Conservation (phyloP, 2,113 vertebrate genomes). For the Boulengeromyrus knoepffleri region DNA sequence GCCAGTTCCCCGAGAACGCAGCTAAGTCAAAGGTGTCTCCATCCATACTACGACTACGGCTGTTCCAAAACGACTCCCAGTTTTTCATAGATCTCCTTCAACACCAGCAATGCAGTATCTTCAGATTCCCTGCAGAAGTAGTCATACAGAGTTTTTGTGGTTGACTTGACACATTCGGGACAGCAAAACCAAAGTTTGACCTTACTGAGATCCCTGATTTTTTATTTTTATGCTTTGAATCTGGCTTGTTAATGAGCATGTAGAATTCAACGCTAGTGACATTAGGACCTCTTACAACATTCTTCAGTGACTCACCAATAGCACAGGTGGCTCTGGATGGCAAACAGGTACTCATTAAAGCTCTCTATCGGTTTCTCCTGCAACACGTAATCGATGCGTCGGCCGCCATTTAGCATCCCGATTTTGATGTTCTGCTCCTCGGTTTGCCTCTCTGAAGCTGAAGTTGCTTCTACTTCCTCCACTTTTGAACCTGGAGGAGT, state of each 20-base stretch:
- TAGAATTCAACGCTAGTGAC: not conserved
- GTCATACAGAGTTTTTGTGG: not conserved
- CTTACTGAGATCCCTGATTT: not conserved
- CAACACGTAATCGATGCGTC: slow-evolving; percentile 72
- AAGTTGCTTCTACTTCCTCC: not conserved
- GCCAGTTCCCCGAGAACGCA: not conserved
- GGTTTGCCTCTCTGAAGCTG: slow-evolving; percentile 28
- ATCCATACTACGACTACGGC: not conserved
- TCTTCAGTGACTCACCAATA: slow-evolving; percentile 60
- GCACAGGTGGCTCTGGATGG: slow-evolving; percentile 73
- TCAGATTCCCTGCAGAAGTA: slow-evolving; percentile 66
- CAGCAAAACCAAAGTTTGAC: not conserved
- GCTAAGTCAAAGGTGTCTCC: not conserved
- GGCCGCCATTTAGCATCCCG: slow-evolving; percentile 69
- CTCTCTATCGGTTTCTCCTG: slow-evolving; percentile 79
- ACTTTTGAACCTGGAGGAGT: slow-evolving; percentile 1
- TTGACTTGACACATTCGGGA: not conserved
- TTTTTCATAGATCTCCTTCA: slow-evolving; percentile 76
- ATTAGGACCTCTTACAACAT: not conserved
- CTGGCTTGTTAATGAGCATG: not conserved
- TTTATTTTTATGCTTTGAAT: not conserved
- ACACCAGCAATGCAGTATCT: slow-evolving; percentile 68
- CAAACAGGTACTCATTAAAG: slow-evolving; percentile 76
- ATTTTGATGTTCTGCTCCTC: slow-evolving; percentile 49
- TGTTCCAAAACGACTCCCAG: slow-evolving; percentile 52